Base-by-base conservation (phyloP, 2,888 invertebrate genomes). In the Sisyra terminalis region DNA sequence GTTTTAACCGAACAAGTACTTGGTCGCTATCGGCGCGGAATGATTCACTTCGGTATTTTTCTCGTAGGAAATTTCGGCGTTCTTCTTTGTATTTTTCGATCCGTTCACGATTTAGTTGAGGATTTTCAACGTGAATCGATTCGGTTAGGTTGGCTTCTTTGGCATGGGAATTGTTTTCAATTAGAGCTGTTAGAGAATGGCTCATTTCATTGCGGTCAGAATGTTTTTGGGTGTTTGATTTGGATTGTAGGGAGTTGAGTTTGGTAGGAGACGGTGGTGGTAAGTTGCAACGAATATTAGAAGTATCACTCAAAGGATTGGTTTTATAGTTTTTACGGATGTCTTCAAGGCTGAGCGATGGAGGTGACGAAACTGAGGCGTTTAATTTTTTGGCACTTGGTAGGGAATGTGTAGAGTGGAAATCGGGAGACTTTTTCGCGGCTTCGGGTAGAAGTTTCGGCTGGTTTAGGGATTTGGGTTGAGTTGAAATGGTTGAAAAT, bases 71-170 rank as follows among this genome's bases (percentile, higher is more conserved):
- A 50, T 78, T 80, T 40, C 90, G 68, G n/a, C 89, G 66, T 55
- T 90, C 89, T 56, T 89, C 87, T 63, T 90, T 90, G 57, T 89
- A 90, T 57, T 83, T 81, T 60, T 90, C 88, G 48, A 90, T 87
- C 37, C 89, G 64, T 55, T 89, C 88, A 38, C 89, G 66, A 52
- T 82, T 80, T 15, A 77, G 56, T 46, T 79, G 74, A 31, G 65
- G 64, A 15, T 59, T 64, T 43, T 72, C 71, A 6, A 73, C 65
- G 0, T 35, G 39, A 6, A 3, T 13, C 7, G 13, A 13, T 3
- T 13, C n/a, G 34, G 11, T 34, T 24, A 24, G 24, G 24, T 7
- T 24, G 3, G 24, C 24, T 24, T 24, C 24, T 24, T 24, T 24
- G 24, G 24, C 24, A 24, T 24, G 3, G 24, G 24, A 24, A 7